Percentiles rank a stretch among this genome's conserved stretches.
Conservation (phyloP, 1,140 invertebrate genomes). For the Cyphomyrmex costatus region DNA sequence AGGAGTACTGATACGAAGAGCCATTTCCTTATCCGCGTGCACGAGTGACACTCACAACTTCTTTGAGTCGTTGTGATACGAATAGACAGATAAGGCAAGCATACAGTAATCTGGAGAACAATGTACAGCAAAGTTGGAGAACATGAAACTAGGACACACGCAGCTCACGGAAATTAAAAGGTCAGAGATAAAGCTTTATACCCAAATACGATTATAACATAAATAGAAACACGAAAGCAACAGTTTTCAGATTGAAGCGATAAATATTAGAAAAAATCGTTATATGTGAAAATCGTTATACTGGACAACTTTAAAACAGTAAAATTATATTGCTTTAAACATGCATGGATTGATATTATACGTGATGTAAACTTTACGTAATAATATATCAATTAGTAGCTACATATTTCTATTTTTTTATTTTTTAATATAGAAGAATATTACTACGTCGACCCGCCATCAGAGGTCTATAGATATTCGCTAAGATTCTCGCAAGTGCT, state of each 20-base stretch:
- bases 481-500: no score
- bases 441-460: no score
- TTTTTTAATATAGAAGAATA: no score
- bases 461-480: no score
- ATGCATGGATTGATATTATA: not conserved
- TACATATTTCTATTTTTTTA: not conserved
- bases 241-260: not conserved
- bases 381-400: not conserved
- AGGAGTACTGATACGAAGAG: slow-evolving; percentile 20
- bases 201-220: not conserved
- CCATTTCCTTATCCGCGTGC: slow-evolving; percentile 43
- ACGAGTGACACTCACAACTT: slow-evolving; percentile 26
- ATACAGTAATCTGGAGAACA: not conserved
- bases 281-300: not conserved
- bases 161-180: slow-evolving; percentile 16
- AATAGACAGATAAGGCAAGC: slow-evolving; percentile 24
- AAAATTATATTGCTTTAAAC: not conserved
- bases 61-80: slow-evolving; percentile 29
- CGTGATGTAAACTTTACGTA: not conserved
- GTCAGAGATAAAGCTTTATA: not conserved
- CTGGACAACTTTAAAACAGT: not conserved
- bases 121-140: not conserved
- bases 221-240: slow-evolving; percentile 8
- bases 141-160: not conserved
- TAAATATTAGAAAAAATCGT: not conserved